A percentile compares a stretch with the other conserved stretches of the same genome.
These are phyloP conservation scores for Acronicta aceris DNA, from an alignment of 2,888 invertebrate genomes.

Conservation along the genomic window DNA sequence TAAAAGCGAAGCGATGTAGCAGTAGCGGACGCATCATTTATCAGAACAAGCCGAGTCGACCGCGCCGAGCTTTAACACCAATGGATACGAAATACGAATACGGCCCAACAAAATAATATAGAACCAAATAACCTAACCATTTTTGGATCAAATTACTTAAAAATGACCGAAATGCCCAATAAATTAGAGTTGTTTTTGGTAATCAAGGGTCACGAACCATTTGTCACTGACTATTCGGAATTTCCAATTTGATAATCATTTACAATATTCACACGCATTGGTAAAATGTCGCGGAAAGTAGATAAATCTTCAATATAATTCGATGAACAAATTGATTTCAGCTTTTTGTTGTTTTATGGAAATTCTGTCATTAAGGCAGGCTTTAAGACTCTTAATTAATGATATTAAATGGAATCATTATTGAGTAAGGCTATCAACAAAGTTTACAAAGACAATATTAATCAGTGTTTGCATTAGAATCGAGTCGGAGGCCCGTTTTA, in stretches of 20 bases:
- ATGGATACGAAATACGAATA: constrained; percentile 65
- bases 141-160: constrained; percentile 45
- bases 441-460: constrained; percentile 52
- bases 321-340: constrained; percentile 42
- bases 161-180: constrained; percentile 36
- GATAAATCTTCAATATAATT: constrained; percentile 38
- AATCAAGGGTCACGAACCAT: constrained; percentile 49
- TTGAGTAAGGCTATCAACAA: constrained; percentile 41
- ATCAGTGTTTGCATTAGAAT: constrained; percentile 60
- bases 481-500: constrained; percentile 58
- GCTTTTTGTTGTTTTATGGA: constrained; percentile 50
- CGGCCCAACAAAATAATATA: constrained; percentile 61
- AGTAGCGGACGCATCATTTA: constrained; percentile 86
- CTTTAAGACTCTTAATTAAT: constrained; percentile 39
- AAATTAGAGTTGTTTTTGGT: constrained; percentile 49
- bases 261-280: constrained; percentile 33
- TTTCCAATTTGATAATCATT: constrained; percentile 45
- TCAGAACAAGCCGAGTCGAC: constrained; percentile 76
- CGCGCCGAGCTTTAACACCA: constrained; percentile 67
- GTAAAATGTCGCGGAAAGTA: constrained; percentile 29
- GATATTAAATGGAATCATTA: constrained; percentile 34
- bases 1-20: constrained; percentile 88
- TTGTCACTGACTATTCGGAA: constrained; percentile 43
- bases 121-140: constrained; percentile 45
- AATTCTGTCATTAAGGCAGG: constrained; percentile 33